Percentiles rank a stretch among this genome's conserved stretches.
These are phyloP conservation scores for Budorcas taxicolor DNA, from an alignment of 2,113 vertebrate genomes.

Conservation along the genomic window DNA sequence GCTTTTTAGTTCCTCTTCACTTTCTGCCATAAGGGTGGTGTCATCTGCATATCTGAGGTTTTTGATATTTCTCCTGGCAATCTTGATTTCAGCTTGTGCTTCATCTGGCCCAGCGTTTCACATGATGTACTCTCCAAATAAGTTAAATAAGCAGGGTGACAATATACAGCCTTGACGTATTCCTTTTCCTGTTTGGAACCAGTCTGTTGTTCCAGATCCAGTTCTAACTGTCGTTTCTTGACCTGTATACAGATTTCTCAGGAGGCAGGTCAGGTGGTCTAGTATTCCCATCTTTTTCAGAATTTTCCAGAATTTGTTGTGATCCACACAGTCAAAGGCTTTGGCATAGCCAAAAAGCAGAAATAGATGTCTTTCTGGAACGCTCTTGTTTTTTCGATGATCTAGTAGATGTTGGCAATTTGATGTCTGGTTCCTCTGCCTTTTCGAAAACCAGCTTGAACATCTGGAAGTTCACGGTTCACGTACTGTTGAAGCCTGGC, in stretches of 20 bases:
- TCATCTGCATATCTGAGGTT: background rate
- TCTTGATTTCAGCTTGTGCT: background rate
- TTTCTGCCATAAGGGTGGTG: background rate
- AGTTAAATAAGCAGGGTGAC: background rate
- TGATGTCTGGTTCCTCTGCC: too few species aligned
- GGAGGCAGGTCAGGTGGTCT: background rate
- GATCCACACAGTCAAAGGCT: background rate
- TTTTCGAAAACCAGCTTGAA: too few species aligned
- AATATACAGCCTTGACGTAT: background rate
- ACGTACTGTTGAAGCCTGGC: too few species aligned
- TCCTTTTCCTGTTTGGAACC: background rate
- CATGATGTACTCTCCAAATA: background rate
- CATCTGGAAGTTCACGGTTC: too few species aligned
- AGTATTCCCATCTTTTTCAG: too few species aligned
- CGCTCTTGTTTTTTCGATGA: too few species aligned
- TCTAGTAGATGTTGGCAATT: too few species aligned
- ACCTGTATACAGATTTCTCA: background rate
- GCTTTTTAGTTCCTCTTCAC: background rate
- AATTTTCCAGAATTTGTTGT: background rate
- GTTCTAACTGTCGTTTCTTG: background rate
- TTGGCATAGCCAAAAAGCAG: too few species aligned
- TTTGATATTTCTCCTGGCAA: background rate
- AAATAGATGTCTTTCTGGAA: too few species aligned
- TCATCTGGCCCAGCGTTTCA: fast-evolving
- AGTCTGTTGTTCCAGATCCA: background rate